A percentile compares a stretch with the other conserved stretches of the same genome.
phyloP scores from a whole-genome alignment of 2,888 invertebrate genomes.

The Leptodirus hochenwartii region DNA sequence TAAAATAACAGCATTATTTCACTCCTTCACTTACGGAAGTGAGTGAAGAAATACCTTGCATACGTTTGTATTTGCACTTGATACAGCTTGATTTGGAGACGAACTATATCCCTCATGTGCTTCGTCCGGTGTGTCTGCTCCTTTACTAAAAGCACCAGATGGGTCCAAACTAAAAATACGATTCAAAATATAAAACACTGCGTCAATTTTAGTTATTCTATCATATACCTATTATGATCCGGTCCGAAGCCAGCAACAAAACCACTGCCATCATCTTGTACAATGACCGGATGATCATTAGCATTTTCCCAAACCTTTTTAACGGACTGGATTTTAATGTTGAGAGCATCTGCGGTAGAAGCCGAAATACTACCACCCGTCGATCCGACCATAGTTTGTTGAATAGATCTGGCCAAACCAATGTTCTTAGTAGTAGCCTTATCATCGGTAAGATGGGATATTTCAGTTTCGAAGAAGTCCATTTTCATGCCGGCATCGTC shows the following conservation, averaged over 20 bases:
- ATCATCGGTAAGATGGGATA: conserved; percentile 56
- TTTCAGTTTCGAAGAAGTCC: conserved; percentile 79
- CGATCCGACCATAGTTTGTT: no score
- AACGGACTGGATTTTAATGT: conserved; percentile 85
- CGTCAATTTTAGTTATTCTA: no score
- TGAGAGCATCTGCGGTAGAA: conserved; percentile 67
- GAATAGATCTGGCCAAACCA: no score
- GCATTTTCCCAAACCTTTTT: conserved; percentile 75
- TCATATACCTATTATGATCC: no score
- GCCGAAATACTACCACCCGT: conserved; percentile 59
- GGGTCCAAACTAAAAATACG: conserved; percentile 31
- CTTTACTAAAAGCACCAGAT: conserved; percentile 23
- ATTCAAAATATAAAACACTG: no score
- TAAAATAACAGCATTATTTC: conserved; percentile 21
- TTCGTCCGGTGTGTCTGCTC: conserved; percentile 26
- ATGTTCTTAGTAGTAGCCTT: conserved; percentile 35
- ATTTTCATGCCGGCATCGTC: conserved; percentile 78
- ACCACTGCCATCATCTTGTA: conserved; percentile 24
- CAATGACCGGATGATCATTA: conserved; percentile 36
- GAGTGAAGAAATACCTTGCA: conserved; percentile 54
- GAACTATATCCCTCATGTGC: conserved; percentile 35
- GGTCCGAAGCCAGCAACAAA: no score
- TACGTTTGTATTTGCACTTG: conserved; percentile 39
- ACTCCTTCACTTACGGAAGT: background rate
- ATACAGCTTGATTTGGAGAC: conserved; percentile 27